Evolutionary conservation across 2,113 vertebrate species (phyloP), one percentile per base, ranked within the genome.

Genomic region (Bufo gargarizans): DNA sequence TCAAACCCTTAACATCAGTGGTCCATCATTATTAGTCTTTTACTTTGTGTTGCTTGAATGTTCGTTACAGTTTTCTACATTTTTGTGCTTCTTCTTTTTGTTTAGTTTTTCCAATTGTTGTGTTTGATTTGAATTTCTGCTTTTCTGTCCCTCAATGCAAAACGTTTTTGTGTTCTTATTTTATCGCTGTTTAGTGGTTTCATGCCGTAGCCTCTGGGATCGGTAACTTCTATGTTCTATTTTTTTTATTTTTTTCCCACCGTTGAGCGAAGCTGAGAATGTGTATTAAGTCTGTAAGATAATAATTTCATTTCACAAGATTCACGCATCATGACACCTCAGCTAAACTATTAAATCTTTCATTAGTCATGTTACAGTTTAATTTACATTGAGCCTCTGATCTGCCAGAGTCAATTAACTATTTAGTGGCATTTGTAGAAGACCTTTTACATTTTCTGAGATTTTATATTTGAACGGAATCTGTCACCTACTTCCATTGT

Each of bases 11-110:
- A 86, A 49, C 74, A 65, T 77, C 50, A 74, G 22, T 16, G 50
- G 84, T 63, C 84, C 17, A 86, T 86, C 71, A 77, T 77, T 49
- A 50, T 77, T 77, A 77, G 84, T 6, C 63, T 47, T 59, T 49
- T 86, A 63, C 49, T 8, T 8, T 12, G 14, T 4, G 67, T 85
- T 83, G 1, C 61, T 67, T 47, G n/a, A 17, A 17, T 76, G 8
- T 76, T 7, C 17, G 43, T 76, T 7, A 80, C 12, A 1, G n/a
- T 58, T 43, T 43, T 53, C n/a, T 80, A n/a, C n/a, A 33, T 6
- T 78, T 78, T 78, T 55, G 11, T 1, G 10, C 50, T 56, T 11
- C n/a, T 16, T 11, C 3, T 56, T 58, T 58, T 13, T 58, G 76
- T 78, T 76, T n/a, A 6, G 2, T 22, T 0, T 33, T 4, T 71